Percentiles rank a stretch among this genome's conserved stretches.
These are phyloP conservation scores for Drosophila affinis DNA, from an alignment of 2,888 invertebrate genomes.

Conservation along the genomic window DNA sequence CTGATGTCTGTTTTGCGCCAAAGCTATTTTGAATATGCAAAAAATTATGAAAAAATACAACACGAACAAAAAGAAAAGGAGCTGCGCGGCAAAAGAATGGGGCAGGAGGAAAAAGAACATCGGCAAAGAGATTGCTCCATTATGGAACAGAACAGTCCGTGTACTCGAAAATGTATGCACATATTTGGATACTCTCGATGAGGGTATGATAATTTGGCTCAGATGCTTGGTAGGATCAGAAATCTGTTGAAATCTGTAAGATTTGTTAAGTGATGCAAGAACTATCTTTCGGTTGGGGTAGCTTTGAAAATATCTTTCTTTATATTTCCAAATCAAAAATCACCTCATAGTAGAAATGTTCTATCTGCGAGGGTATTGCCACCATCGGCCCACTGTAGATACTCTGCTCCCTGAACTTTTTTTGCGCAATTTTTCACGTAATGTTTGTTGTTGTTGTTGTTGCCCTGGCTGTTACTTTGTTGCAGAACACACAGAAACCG, in stretches of 20 bases:
- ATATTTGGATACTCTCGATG: background rate
- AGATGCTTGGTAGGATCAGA: background rate
- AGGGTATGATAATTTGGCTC: background rate
- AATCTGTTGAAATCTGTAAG: too few relatives aligned
- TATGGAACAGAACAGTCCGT: conserved; percentile 42
- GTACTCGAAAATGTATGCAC: conserved; percentile 24
- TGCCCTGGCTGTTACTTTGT: conserved; percentile 70
- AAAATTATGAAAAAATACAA: conserved; percentile 61
- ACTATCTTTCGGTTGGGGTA: too few relatives aligned
- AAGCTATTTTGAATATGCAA: conserved; percentile 79
- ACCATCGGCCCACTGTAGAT: conserved; percentile 13
- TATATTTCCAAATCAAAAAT: background rate
- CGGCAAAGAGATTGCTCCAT: conserved; percentile 63
- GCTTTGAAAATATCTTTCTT: background rate
- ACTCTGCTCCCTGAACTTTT: background rate
- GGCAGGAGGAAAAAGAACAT: conserved; percentile 19
- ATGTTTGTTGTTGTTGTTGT: conserved; percentile 33
- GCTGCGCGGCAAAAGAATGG: conserved; percentile 9
- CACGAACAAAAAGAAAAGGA: conserved; percentile 19
- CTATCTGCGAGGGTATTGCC: conserved; percentile 11
- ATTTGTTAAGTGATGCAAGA: too few relatives aligned
- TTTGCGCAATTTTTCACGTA: conserved; percentile 1
- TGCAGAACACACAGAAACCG: conserved; percentile 64
- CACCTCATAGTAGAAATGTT: background rate
- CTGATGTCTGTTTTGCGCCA: conserved; percentile 50